phyloP scores from a whole-genome alignment of 2,113 vertebrate species.

The Semnopithecus entellus region DNA sequence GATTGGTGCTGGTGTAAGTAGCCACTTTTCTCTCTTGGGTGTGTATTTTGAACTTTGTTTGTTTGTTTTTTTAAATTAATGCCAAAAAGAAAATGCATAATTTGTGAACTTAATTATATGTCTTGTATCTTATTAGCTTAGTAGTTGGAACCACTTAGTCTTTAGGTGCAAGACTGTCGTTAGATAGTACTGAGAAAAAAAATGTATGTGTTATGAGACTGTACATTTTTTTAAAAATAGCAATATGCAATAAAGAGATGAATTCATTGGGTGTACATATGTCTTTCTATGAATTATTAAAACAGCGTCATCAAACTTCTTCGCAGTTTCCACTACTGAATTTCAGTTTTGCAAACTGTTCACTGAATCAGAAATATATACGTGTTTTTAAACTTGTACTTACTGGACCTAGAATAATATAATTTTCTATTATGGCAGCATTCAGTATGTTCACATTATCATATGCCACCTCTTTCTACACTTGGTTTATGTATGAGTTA shows the following conservation, averaged over 20 bases:
- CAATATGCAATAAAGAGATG: constrained; percentile 90
- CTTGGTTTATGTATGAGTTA: not conserved
- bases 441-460: not conserved
- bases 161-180: constrained; percentile 86
- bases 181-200: constrained; percentile 80
- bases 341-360: constrained; percentile 25
- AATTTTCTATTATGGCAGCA: not conserved
- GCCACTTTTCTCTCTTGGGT: constrained; percentile 85
- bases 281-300: constrained; percentile 69
- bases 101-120: constrained; percentile 87
- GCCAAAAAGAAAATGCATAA: constrained; percentile 85
- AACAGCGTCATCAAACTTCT: not conserved
- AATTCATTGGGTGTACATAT: constrained; percentile 74
- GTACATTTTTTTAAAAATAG: constrained; percentile 87
- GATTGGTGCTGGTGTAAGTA: constrained; percentile 89
- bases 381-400: not conserved
- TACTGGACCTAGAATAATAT: not conserved
- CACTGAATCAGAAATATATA: not conserved
- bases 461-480: not conserved
- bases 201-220: constrained; percentile 86
- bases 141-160: constrained; percentile 83
- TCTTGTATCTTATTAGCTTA: constrained; percentile 85
- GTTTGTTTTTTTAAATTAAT: constrained; percentile 84
- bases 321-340: not conserved
- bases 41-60: constrained; percentile 83